Conservation (phyloP, 35 echinoderm and acorn worm species). For the Hemicentrotus pulcherrimus region DNA sequence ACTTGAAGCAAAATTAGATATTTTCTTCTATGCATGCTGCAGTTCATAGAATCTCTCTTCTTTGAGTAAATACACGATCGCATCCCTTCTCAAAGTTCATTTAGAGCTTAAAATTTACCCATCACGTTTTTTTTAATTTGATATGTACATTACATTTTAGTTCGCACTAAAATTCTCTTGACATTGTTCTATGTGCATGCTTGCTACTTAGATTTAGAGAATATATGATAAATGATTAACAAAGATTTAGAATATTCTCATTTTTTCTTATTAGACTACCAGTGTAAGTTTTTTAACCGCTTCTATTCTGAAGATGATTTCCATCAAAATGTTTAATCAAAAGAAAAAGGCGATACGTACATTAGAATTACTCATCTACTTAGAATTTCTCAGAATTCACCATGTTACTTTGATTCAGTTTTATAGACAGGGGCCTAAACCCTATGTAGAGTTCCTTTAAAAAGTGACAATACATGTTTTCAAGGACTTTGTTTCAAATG, state of each 20-base stretch:
- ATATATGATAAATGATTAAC: neutral
- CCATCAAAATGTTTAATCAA: too few relatives aligned
- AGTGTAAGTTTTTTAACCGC: too few relatives aligned
- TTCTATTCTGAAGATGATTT: too few relatives aligned
- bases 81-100: neutral
- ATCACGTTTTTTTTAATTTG: neutral
- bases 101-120: neutral
- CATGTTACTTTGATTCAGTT: too few relatives aligned
- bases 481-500: too few relatives aligned
- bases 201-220: neutral
- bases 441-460: too few relatives aligned
- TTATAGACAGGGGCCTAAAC: too few relatives aligned
- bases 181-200: neutral
- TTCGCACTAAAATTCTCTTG: neutral
- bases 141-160: neutral
- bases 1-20: neutral
- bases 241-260: neutral
- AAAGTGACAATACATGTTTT: too few relatives aligned
- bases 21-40: neutral
- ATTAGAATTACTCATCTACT: too few relatives aligned
- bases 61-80: neutral
- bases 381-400: too few relatives aligned
- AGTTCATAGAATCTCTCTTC: neutral
- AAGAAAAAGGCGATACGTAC: too few relatives aligned
- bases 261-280: neutral